Evolutionary conservation across 2,113 vertebrate species (phyloP).

Genomic region (Tonatia bakeri): DNA sequence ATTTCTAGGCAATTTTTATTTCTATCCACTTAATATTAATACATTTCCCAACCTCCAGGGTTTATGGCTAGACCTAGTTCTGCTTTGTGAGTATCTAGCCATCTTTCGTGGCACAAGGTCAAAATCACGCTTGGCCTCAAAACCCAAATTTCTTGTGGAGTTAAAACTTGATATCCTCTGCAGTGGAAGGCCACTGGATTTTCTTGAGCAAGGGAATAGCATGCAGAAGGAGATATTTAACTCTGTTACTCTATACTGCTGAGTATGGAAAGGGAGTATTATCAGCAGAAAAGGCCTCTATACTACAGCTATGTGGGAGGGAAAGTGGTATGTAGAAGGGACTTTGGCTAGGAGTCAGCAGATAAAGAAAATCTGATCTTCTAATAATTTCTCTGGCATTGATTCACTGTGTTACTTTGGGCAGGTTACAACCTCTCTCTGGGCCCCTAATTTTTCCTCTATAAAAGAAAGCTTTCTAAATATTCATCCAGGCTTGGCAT

Average conservation of each 20-base stretch:
- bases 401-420: not conserved
- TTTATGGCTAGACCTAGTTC: not conserved
- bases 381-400: conserved; percentile 3
- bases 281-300: not conserved
- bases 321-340: not conserved
- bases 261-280: not conserved
- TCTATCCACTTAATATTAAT: not conserved
- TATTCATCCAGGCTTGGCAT: not conserved
- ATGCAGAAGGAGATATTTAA: not conserved
- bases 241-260: not conserved
- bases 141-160: not conserved
- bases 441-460: not conserved
- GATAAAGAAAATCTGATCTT: not conserved
- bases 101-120: not conserved
- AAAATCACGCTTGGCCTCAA: not conserved
- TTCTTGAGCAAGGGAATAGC: not conserved
- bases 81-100: not conserved
- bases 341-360: not conserved
- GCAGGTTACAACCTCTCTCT: not conserved
- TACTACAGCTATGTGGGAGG: not conserved
- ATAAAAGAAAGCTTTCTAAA: conserved; percentile 14
- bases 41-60: not conserved
- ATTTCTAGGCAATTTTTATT: not conserved
- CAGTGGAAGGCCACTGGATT: not conserved
- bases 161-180: not conserved